Evolutionary conservation across 2,888 invertebrate genomes (phyloP).

Genomic region (Lycia hirtaria): DNA sequence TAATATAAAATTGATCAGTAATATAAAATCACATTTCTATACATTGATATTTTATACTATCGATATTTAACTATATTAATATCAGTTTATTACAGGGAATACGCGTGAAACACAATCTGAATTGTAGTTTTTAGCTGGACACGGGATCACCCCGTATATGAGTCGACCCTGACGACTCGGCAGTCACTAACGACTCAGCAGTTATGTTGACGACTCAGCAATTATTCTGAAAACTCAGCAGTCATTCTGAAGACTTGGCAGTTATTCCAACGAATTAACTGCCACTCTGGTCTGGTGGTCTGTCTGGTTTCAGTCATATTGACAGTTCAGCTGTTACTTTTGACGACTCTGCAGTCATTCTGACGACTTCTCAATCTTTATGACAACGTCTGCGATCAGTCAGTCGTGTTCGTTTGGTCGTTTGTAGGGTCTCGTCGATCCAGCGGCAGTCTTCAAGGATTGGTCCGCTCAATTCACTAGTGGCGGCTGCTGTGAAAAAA

Average conservation of each 20-base stretch:
- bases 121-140: constrained; percentile 51
- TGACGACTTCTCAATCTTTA: constrained; percentile 16
- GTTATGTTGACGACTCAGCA: constrained; percentile 7
- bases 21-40: constrained; percentile 7
- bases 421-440: constrained; percentile 33
- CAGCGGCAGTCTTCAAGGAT: constrained; percentile 68
- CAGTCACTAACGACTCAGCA: constrained; percentile 22
- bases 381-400: constrained; percentile 24
- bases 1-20: too few relatives aligned
- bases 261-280: constrained; percentile 7
- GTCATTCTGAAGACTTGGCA: constrained; percentile 23
- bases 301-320: too few relatives aligned
- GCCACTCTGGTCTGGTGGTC: too few relatives aligned
- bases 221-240: constrained; percentile 34
- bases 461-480: constrained; percentile 69
- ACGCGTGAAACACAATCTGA: constrained; percentile 53
- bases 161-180: constrained; percentile 31
- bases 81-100: constrained; percentile 42
- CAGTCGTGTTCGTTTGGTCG: constrained; percentile 37
- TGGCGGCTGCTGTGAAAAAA: constrained; percentile 77
- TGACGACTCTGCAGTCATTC: constrained; percentile 23
- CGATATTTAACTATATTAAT: constrained; percentile 24
- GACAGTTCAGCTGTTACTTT: too few relatives aligned
- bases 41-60: neutral
- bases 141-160: constrained; percentile 39